phyloP scores from a whole-genome alignment of 2,888 invertebrate genomes.

The Pelosia muscerda region DNA sequence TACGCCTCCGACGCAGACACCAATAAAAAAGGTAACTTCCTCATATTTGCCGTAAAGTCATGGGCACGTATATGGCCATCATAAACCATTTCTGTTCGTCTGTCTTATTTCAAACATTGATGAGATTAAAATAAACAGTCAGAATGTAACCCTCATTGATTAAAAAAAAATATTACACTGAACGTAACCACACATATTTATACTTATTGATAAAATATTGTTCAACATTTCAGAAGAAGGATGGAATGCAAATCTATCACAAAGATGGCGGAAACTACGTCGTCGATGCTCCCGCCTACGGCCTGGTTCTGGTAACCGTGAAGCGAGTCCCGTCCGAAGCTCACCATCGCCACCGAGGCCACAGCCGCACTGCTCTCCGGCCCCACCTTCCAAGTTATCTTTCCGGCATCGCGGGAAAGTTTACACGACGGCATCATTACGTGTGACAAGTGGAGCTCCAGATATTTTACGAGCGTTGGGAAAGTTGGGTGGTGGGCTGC shows the following conservation, averaged over 20 bases:
- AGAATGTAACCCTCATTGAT: neutral
- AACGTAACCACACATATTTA: neutral
- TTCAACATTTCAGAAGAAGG: slow-evolving; percentile 87
- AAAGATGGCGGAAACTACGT: slow-evolving; percentile 91
- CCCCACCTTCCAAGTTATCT: slow-evolving; percentile 80
- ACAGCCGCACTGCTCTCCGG: slow-evolving; percentile 82
- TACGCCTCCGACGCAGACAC: slow-evolving; percentile 88
- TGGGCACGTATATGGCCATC: slow-evolving; percentile 11
- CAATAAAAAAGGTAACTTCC: slow-evolving; percentile 84
- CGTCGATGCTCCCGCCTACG: slow-evolving; percentile 90
- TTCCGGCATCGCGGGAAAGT: slow-evolving; percentile 84
- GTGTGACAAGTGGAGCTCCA: slow-evolving; percentile 87
- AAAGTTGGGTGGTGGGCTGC: slow-evolving; percentile 90
- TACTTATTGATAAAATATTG: slow-evolving; percentile 11
- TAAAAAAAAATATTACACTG: neutral
- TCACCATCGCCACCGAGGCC: slow-evolving; percentile 86
- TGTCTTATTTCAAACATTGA: slow-evolving; percentile 29
- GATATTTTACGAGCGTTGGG: slow-evolving; percentile 90
- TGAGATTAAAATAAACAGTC: neutral
- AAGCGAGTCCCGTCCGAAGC: slow-evolving; percentile 85
- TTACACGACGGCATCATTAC: slow-evolving; percentile 81
- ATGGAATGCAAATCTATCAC: slow-evolving; percentile 91
- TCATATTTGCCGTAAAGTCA: slow-evolving; percentile 26
- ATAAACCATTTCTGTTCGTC: slow-evolving; percentile 22
- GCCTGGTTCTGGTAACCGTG: slow-evolving; percentile 87